Conservation (phyloP, 2,888 invertebrate genomes). For the Acrobeloides nanus region DNA sequence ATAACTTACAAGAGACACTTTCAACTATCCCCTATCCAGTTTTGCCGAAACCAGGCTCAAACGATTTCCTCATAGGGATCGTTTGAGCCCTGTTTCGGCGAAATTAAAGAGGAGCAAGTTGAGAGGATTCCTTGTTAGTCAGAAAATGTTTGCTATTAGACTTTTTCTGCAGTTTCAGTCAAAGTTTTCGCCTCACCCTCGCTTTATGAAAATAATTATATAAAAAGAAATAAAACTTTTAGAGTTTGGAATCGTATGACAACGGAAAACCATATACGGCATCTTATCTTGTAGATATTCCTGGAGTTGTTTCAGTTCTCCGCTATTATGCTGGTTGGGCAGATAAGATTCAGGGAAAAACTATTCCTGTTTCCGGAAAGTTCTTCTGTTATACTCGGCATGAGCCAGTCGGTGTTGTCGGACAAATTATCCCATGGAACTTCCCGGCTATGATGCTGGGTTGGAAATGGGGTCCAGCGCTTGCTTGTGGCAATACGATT, state of each 20-base stretch:
- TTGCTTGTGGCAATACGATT: constrained; percentile 66
- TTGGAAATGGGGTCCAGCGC: constrained; percentile 77
- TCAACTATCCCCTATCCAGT: too few relatives aligned
- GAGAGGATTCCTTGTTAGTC: too few relatives aligned
- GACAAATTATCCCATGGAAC: constrained; percentile 58
- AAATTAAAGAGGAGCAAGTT: too few relatives aligned
- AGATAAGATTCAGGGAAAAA: constrained; percentile 77
- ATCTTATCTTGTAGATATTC: constrained; percentile 2
- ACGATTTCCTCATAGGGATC: too few relatives aligned
- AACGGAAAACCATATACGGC: constrained; percentile 59
- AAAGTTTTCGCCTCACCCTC: too few relatives aligned
- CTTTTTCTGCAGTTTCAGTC: too few relatives aligned
- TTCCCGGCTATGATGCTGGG: constrained; percentile 74
- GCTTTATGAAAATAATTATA: too few relatives aligned
- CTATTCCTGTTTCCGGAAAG: constrained; percentile 64
- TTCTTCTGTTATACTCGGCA: constrained; percentile 56
- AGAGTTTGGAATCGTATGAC: constrained; percentile 80
- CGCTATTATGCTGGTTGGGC: constrained; percentile 72
- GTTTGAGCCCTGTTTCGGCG: too few relatives aligned
- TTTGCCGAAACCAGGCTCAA: too few relatives aligned
- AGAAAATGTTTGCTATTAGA: too few relatives aligned
- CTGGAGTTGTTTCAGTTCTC: not conserved
- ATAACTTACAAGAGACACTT: not conserved
- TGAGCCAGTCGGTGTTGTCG: constrained; percentile 65
- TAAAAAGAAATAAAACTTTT: too few relatives aligned